A percentile compares a stretch with the other conserved stretches of the same genome.
Evolutionary conservation across 2,797 vertebrate genomes (phyloP).

Genomic region (Sebastes cheni): DNA sequence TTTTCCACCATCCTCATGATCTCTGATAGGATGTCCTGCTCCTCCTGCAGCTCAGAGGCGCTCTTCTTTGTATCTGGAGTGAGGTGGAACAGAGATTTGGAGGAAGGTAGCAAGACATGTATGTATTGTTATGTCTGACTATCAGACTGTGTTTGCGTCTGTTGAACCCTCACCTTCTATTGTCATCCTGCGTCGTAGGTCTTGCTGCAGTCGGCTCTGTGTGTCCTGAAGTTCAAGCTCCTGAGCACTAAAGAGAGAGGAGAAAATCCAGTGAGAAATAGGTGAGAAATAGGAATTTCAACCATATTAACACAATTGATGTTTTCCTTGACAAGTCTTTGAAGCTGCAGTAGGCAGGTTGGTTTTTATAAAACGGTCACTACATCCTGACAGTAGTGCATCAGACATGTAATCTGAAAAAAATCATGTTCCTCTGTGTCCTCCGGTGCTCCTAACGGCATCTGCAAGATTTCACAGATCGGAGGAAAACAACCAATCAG

Average conservation of each 20-base stretch:
- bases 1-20: constrained; percentile 92
- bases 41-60: constrained; percentile 80
- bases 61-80: constrained; percentile 80
- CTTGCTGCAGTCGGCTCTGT: constrained; percentile 89
- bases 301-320: neutral
- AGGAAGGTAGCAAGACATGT: neutral
- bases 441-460: no score
- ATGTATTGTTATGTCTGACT: neutral
- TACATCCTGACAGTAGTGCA: no score
- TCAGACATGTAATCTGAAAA: no score
- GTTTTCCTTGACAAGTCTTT: neutral
- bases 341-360: no score
- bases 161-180: constrained; percentile 81
- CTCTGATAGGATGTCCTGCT: constrained; percentile 85
- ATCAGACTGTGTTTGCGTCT: neutral
- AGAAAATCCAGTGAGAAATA: neutral
- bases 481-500: no score
- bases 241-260: constrained; percentile 83
- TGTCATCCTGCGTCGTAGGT: constrained; percentile 85
- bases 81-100: neutral
- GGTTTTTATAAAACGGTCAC: no score
- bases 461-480: no score
- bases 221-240: constrained; percentile 93
- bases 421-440: no score
- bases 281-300: neutral